Conservation (phyloP, 2,888 invertebrate genomes). For the Suillia variegata region DNA sequence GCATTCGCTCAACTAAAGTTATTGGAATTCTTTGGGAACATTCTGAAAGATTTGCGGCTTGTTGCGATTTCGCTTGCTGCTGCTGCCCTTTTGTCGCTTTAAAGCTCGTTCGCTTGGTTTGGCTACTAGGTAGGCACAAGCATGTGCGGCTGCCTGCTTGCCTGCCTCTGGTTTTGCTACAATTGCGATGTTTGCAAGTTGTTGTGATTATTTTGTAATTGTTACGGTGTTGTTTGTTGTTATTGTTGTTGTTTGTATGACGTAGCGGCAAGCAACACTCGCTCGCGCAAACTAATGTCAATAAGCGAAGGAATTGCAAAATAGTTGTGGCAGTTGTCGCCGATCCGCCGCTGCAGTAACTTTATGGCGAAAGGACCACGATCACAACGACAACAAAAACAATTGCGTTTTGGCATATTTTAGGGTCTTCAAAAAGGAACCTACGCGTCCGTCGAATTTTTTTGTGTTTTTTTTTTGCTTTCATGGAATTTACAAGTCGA, state of each 20-base stretch:
- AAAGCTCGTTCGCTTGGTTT: no score
- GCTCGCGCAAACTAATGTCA: background rate
- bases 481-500: slow-evolving; percentile 2
- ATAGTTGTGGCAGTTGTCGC: slow-evolving; percentile 1
- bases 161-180: background rate
- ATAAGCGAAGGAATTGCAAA: slow-evolving; percentile 4
- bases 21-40: slow-evolving; percentile 1
- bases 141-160: no score
- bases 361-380: background rate
- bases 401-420: slow-evolving; percentile 46
- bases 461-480: no score
- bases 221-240: background rate
- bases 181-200: background rate
- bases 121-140: no score
- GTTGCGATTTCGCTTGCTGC: background rate
- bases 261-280: no score
- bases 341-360: no score
- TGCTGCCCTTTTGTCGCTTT: background rate
- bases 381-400: slow-evolving; percentile 17
- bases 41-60: background rate
- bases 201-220: background rate
- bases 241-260: background rate
- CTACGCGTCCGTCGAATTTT: background rate
- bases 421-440: slow-evolving; percentile 12
- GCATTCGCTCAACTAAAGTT: background rate